These are phyloP conservation scores for Antedon bifida DNA, from an alignment of 35 echinoderm and acorn worm genomes.

Conservation along the genomic window DNA sequence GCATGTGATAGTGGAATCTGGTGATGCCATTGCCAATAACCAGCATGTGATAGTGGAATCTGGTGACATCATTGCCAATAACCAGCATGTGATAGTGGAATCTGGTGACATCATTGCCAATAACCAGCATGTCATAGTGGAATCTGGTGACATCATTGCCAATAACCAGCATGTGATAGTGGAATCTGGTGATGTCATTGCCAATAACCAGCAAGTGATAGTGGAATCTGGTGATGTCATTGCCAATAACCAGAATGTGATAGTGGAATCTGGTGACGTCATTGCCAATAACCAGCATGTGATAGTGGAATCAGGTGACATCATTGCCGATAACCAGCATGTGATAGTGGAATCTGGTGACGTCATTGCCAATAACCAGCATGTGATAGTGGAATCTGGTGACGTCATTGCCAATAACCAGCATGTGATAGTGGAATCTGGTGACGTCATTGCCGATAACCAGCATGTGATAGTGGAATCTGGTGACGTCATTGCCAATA, in stretches of 20 bases:
- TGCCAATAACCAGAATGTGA: background rate
- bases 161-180: background rate
- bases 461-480: background rate
- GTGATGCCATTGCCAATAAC: background rate
- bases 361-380: too few relatives aligned
- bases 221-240: background rate
- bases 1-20: too few relatives aligned
- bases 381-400: too few relatives aligned
- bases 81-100: background rate
- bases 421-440: too few relatives aligned
- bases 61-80: background rate
- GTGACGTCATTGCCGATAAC: too few relatives aligned
- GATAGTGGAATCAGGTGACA: background rate
- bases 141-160: background rate
- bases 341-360: too few relatives aligned
- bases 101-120: background rate
- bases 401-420: too few relatives aligned
- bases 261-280: background rate
- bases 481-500: too few relatives aligned
- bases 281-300: background rate
- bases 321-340: too few relatives aligned
- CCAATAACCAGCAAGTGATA: background rate
- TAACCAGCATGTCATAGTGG: background rate
- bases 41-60: background rate
- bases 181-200: background rate